Percentiles rank a stretch among this genome's conserved stretches.
Evolutionary conservation across 2,113 vertebrate species (phyloP).

Genomic region (Osmerus mordax): DNA sequence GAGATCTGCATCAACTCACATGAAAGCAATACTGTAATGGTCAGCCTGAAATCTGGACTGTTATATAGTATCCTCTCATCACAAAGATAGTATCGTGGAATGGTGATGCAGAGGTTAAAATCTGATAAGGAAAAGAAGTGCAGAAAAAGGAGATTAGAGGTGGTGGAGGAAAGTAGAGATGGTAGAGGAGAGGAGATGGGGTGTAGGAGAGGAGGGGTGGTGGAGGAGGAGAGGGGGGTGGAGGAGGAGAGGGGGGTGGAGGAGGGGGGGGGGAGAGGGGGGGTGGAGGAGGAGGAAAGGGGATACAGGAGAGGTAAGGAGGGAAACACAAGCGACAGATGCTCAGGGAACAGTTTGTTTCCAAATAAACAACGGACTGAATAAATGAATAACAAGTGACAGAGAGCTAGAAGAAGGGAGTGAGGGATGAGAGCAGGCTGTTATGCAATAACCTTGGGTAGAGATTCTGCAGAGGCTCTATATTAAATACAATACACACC

Average conservation of each 20-base stretch:
- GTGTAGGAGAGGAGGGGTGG: not conserved
- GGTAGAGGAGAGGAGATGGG: too few relatives aligned
- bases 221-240: not conserved
- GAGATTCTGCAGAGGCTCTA: not conserved
- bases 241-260: too few relatives aligned
- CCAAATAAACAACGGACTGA: constrained; percentile 33
- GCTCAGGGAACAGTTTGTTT: constrained; percentile 35
- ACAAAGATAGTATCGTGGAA: too few relatives aligned
- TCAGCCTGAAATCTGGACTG: too few relatives aligned
- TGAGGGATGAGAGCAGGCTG: constrained; percentile 8
- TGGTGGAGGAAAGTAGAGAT: too few relatives aligned
- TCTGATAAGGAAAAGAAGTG: too few relatives aligned
- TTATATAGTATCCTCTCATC: too few relatives aligned
- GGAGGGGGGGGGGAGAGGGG: not conserved
- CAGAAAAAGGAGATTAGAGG: too few relatives aligned
- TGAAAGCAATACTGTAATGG: too few relatives aligned
- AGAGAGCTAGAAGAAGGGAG: constrained; percentile 10
- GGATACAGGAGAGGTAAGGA: not conserved
- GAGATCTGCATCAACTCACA: too few relatives aligned
- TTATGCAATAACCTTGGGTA: not conserved
- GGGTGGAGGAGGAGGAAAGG: not conserved
- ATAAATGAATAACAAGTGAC: constrained; percentile 24
- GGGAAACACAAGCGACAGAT: constrained; percentile 5
- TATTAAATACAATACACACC: not conserved
- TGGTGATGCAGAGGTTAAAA: too few relatives aligned